Base-by-base conservation (phyloP, 2,797 vertebrate species). In the Garrulus glandarius region DNA sequence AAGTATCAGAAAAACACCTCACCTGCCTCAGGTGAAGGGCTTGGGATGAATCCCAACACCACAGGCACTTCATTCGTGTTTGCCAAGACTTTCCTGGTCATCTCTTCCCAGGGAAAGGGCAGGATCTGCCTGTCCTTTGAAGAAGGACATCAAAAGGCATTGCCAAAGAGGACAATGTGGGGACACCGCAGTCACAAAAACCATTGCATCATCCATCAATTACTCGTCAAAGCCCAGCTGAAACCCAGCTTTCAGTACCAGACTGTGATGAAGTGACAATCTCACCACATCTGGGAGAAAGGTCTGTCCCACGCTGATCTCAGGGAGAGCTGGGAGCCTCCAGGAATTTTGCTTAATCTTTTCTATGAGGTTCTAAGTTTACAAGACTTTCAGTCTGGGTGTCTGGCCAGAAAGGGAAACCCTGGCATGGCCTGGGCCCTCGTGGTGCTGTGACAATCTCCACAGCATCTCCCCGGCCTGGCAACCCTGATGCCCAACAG, bases 351-450 rank as follows among this genome's bases (percentile, higher is more conserved):
- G 39, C 50, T 70, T 46, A 46, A 87, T 94, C 44, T 75, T 95
- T 95, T 85, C 47, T 71, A 55, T 7, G 65, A 93, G 83, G 65
- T 57, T 88, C 83, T 92, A 87, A 96, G 90, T 94, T 96, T 93
- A 81, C 80, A 76, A 97, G 83, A 65, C 29, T 71, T 80, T 90
- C 75, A 59, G 64, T 29, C 91, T 34, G 75, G 22, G 16, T 93
- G 59, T 86, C 71, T 71, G 71, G 64, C 75, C 81, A 92, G 92
- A 56, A 89, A 87, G 68, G 56, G 75, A 91, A 95, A 37, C 53
- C 36, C 82, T 95, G 91, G 63, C 74, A 74, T 4, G 46, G 4
- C 39, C 32, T 20, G 46, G 18, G 37, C 77, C 47, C 65, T 79
- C 6, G 9, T 0, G 27, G n/a, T 37, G 2, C 20, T 55, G 61